These are phyloP conservation scores for Syngnathus floridae DNA, from an alignment of 2,113 vertebrate species.

Conservation along the genomic window DNA sequence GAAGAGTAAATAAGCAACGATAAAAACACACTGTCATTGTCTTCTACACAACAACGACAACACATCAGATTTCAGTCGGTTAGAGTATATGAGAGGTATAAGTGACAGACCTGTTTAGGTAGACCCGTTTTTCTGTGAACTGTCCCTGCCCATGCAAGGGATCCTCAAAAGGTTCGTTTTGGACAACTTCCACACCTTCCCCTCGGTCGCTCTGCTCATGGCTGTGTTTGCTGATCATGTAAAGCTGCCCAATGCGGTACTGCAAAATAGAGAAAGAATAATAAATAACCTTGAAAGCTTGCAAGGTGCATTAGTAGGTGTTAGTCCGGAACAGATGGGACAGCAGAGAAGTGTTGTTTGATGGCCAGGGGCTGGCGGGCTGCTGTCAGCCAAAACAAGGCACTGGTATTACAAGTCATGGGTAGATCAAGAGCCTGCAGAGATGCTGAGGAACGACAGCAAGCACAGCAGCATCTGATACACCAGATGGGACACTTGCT, in stretches of 20 bases:
- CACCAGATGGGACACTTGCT: neutral
- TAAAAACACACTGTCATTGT: neutral
- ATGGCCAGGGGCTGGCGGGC: neutral
- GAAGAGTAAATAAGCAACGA: neutral
- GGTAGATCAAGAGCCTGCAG: neutral
- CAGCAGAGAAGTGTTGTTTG: neutral
- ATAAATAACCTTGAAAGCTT: neutral
- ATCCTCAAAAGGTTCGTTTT: slow-evolving; percentile 90
- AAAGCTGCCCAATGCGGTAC: slow-evolving; percentile 93
- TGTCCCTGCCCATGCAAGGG: slow-evolving; percentile 88
- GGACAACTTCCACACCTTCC: slow-evolving; percentile 93
- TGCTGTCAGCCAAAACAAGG: neutral
- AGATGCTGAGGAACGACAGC: neutral
- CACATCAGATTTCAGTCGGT: neutral
- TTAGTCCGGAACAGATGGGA: neutral
- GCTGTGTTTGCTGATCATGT: slow-evolving; percentile 98
- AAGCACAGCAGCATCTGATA: neutral
- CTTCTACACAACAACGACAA: neutral
- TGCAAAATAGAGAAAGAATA: slow-evolving; percentile 66
- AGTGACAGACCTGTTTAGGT: slow-evolving; percentile 88
- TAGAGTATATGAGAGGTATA: neutral
- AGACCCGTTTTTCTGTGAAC: slow-evolving; percentile 92
- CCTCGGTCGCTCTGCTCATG: slow-evolving; percentile 95
- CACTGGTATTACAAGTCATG: neutral
- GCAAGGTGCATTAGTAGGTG: neutral